These are phyloP conservation scores for Recurvirostra avosetta DNA, from an alignment of 2,113 vertebrate genomes.

Conservation along the genomic window DNA sequence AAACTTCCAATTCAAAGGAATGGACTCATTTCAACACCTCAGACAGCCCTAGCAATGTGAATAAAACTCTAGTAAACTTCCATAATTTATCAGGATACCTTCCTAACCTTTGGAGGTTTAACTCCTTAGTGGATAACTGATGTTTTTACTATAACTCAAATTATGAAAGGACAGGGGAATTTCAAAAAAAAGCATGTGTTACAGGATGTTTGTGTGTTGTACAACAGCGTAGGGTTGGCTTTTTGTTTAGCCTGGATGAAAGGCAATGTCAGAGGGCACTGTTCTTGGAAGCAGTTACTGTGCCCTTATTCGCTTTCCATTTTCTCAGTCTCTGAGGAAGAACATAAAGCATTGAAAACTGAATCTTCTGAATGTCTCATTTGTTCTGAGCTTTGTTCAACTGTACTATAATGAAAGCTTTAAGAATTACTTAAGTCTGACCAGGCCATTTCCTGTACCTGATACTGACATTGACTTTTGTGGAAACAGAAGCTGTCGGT, in stretches of 20 bases:
- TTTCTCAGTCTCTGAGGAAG: neutral
- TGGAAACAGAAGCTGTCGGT: neutral
- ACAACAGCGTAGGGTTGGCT: neutral
- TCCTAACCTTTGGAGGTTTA: neutral
- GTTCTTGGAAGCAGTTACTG: neutral
- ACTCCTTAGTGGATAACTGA: neutral
- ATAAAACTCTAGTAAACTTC: neutral
- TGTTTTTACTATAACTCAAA: neutral
- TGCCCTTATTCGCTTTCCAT: neutral
- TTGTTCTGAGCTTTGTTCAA: neutral
- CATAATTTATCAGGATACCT: neutral
- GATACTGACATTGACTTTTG: neutral
- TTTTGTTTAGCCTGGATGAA: neutral
- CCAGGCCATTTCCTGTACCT: neutral
- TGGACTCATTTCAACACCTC: neutral
- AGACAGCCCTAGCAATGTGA: neutral
- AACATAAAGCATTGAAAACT: neutral
- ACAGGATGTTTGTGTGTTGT: neutral
- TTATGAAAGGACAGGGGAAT: neutral
- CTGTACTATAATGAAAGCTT: neutral
- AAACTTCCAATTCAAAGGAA: neutral
- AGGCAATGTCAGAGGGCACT: neutral
- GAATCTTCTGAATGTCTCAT: neutral
- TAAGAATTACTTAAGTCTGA: neutral
- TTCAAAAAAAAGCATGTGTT: neutral